Conservation (phyloP, 1,140 invertebrate species). For the Aradophagus sp. region DNA sequence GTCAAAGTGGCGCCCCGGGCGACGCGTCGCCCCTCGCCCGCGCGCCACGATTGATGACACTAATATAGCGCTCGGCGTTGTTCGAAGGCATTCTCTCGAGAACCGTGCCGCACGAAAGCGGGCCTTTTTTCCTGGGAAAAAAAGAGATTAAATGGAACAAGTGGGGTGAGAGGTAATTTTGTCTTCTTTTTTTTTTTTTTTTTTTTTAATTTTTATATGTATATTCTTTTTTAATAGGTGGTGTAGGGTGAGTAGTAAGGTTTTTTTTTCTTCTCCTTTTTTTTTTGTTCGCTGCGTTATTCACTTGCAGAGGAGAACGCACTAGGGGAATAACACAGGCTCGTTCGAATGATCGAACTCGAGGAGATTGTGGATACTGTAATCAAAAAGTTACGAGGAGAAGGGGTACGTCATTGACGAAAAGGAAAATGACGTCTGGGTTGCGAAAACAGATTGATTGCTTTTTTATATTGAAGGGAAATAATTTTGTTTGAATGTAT, state of each 20-base stretch:
- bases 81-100: conserved; percentile 38
- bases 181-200: no score
- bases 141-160: conserved; percentile 6
- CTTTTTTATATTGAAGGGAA: no score
- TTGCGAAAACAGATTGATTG: no score
- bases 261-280: no score
- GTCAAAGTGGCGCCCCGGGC: conserved; percentile 47
- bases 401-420: conserved; percentile 23
- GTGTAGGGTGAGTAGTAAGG: no score
- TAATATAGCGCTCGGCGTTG: conserved; percentile 36
- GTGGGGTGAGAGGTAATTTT: no score
- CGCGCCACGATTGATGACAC: conserved; percentile 50
- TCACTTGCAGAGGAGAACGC: conserved; percentile 5
- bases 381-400: conserved; percentile 26
- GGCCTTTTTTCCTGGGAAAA: background rate
- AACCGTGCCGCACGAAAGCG: conserved; percentile 32
- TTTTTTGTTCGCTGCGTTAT: conserved; percentile 8
- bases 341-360: conserved; percentile 27
- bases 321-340: conserved; percentile 19
- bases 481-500: no score
- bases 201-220: no score
- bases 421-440: conserved; percentile 25
- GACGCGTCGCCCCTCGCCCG: conserved; percentile 23
- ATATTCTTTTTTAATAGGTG: no score
- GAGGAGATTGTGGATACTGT: conserved; percentile 9